Percentiles rank a stretch among this genome's conserved stretches.
phyloP scores from a whole-genome alignment of 1,140 invertebrate genomes.

The Glossosoma conforme region DNA sequence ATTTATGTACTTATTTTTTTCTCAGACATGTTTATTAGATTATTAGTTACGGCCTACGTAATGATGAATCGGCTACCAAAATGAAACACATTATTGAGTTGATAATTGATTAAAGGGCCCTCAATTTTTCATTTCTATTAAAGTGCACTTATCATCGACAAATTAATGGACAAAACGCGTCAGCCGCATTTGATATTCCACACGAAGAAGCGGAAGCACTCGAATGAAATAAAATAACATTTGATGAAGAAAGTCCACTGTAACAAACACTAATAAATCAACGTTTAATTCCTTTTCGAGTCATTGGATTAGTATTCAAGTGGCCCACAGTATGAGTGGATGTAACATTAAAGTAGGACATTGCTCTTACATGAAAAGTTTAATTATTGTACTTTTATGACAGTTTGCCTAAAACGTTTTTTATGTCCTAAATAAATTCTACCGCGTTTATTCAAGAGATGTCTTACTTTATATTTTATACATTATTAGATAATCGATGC shows the following conservation, averaged over 20 bases:
- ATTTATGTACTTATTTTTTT: no score
- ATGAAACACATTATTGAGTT: not conserved
- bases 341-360: no score
- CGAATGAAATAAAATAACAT: not conserved
- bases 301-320: not conserved
- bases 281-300: not conserved
- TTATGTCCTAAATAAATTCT: not conserved
- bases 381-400: not conserved
- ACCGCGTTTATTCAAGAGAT: not conserved
- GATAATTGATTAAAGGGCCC: conserved; percentile 5
- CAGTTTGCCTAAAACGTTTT: not conserved
- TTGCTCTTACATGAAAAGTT: not conserved
- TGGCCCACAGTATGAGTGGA: no score
- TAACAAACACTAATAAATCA: not conserved
- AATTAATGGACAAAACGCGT: conserved; percentile 12
- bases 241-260: conserved; percentile 2
- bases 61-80: not conserved
- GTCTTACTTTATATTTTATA: not conserved
- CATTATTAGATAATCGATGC: no score
- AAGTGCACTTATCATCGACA: conserved; percentile 8
- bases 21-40: no score
- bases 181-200: not conserved
- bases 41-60: no score
- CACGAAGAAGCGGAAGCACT: not conserved
- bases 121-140: not conserved